These are phyloP conservation scores for Drosophila hydei DNA, from an alignment of 1,140 invertebrate genomes.

Conservation along the genomic window DNA sequence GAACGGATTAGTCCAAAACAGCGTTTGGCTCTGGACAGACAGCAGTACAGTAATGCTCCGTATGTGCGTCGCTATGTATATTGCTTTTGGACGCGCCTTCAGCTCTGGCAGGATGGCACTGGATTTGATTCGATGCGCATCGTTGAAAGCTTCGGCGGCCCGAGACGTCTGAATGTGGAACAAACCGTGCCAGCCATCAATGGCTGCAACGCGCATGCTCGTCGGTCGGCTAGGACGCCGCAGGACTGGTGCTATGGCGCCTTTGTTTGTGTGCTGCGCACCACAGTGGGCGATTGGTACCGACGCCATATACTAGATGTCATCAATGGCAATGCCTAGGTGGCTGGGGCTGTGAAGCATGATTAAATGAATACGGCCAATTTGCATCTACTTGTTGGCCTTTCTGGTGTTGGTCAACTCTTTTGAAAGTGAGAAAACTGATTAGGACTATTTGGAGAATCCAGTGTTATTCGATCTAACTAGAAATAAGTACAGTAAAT, in stretches of 20 bases:
- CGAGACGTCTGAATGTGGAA: slow-evolving; percentile 23
- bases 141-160: slow-evolving; percentile 25
- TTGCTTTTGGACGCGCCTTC: slow-evolving; percentile 43
- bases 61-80: slow-evolving; percentile 27
- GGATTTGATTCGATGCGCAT: slow-evolving; percentile 34
- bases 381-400: too few species aligned
- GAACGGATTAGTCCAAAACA: not conserved
- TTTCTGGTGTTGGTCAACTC: not conserved
- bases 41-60: slow-evolving; percentile 7
- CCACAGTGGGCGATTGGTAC: slow-evolving; percentile 42
- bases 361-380: too few species aligned
- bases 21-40: slow-evolving; percentile 26
- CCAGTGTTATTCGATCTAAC: slow-evolving; percentile 11
- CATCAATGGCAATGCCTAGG: slow-evolving; percentile 46
- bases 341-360: too few species aligned
- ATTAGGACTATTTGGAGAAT: not conserved
- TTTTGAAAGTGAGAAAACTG: not conserved
- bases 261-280: slow-evolving; percentile 37
- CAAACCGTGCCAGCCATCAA: slow-evolving; percentile 19
- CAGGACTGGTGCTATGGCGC: slow-evolving; percentile 33
- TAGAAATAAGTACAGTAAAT: slow-evolving; percentile 8
- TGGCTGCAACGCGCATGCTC: slow-evolving; percentile 21
- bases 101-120: slow-evolving; percentile 30
- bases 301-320: slow-evolving; percentile 39
- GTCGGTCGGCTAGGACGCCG: not conserved